phyloP scores from a whole-genome alignment of 2,113 vertebrate genomes.

The Sturnus vulgaris region DNA sequence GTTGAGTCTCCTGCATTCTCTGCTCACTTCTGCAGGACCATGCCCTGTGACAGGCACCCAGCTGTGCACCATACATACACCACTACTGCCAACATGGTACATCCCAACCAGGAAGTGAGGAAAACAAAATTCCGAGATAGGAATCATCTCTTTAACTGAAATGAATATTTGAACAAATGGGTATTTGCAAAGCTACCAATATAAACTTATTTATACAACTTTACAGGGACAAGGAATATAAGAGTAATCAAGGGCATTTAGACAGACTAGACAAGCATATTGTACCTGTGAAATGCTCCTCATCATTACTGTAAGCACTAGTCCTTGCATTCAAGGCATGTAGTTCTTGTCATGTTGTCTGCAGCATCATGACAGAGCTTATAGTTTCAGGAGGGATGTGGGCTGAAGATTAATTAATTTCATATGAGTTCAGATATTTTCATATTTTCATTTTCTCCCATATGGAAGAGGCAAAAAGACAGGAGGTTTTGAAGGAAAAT shows the following conservation, averaged over 20 bases:
- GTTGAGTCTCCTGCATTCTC: neutral
- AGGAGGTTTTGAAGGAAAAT: neutral
- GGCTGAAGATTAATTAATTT: neutral
- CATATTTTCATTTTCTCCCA: neutral
- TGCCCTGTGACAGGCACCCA: neutral
- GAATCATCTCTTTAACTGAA: neutral
- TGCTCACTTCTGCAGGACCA: neutral
- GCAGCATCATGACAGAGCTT: neutral
- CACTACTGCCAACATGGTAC: neutral
- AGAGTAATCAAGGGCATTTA: neutral
- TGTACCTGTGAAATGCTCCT: neutral
- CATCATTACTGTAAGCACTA: neutral
- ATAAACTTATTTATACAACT: neutral
- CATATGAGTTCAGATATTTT: neutral
- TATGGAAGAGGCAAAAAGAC: neutral
- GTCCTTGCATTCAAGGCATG: neutral
- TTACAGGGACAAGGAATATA: neutral
- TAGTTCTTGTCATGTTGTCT: neutral
- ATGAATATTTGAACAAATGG: neutral
- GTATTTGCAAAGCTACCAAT: neutral
- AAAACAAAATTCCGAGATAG: neutral
- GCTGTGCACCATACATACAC: rapidly evolving
- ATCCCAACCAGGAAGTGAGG: neutral
- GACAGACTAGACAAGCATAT: neutral
- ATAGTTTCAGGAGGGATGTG: neutral